These are phyloP conservation scores for Crax fasciolata DNA, from an alignment of 2,797 vertebrate genomes.

Conservation along the genomic window DNA sequence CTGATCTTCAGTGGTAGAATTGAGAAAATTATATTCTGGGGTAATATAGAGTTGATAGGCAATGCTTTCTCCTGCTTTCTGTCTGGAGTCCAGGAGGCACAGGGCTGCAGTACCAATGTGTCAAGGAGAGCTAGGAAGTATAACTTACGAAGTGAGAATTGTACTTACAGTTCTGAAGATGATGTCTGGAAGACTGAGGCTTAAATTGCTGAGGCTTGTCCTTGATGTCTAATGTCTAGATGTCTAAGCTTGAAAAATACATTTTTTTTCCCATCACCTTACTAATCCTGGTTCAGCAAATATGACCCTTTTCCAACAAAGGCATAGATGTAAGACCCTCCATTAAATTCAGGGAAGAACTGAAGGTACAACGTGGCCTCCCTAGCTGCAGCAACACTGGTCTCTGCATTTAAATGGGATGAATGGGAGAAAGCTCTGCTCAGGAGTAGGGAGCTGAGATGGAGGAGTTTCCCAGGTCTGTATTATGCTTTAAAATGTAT, in stretches of 20 bases:
- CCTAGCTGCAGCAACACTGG: not conserved
- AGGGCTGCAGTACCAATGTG: not conserved
- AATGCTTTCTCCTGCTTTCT: not conserved
- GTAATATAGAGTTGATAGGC: not conserved
- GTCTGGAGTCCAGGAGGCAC: not conserved
- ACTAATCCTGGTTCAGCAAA: not conserved
- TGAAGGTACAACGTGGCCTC: not conserved
- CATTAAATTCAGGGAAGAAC: not conserved
- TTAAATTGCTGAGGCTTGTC: not conserved
- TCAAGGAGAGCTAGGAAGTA: not conserved
- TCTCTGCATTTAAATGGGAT: not conserved
- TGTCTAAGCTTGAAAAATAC: not conserved
- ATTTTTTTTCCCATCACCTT: not conserved
- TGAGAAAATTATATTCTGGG: not conserved
- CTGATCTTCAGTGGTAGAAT: not conserved
- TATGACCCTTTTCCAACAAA: not conserved
- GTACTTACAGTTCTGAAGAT: not conserved
- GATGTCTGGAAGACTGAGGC: not conserved
- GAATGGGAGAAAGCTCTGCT: not conserved
- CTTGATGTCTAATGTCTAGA: not conserved
- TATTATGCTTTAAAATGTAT: not conserved
- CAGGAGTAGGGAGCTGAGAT: not conserved
- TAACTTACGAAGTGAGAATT: not conserved
- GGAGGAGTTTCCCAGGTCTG: not conserved
- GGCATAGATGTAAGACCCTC: not conserved